Percentiles rank a stretch among this genome's conserved stretches.
Evolutionary conservation across 2,888 invertebrate genomes (phyloP).

Genomic region (Latheticus oryzae): DNA sequence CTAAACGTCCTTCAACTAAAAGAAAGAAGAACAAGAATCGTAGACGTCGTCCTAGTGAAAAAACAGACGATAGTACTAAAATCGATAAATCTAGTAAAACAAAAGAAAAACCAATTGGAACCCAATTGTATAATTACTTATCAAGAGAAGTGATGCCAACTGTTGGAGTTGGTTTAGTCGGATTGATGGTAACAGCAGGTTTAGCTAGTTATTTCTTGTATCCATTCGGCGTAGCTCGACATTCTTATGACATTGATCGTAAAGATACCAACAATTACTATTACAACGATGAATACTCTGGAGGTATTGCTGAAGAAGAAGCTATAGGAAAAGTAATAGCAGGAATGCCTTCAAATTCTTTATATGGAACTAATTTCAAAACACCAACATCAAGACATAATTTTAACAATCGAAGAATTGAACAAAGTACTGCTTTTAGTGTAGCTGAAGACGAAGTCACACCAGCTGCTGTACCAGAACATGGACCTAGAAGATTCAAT

Average conservation of each 20-base stretch:
- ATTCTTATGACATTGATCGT: constrained; percentile 75
- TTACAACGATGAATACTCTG: constrained; percentile 77
- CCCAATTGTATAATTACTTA: constrained; percentile 81
- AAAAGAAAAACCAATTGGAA: constrained; percentile 73
- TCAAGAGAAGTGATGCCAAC: constrained; percentile 85
- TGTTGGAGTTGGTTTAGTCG: constrained; percentile 81
- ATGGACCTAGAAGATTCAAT: constrained; percentile 70
- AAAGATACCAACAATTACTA: constrained; percentile 70
- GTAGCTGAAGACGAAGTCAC: constrained; percentile 66
- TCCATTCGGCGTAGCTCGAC: constrained; percentile 76
- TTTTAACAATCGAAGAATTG: constrained; percentile 48
- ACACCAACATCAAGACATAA: constrained; percentile 49
- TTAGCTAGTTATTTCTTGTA: constrained; percentile 82
- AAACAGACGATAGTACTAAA: constrained; percentile 61
- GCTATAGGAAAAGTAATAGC: constrained; percentile 80
- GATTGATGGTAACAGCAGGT: constrained; percentile 79
- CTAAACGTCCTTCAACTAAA: constrained; percentile 59
- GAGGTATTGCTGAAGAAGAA: constrained; percentile 81
- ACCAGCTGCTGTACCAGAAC: constrained; percentile 74
- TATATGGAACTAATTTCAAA: constrained; percentile 48
- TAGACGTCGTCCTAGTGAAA: constrained; percentile 70
- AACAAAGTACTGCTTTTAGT: constrained; percentile 49
- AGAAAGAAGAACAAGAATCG: constrained; percentile 73
- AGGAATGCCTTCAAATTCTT: constrained; percentile 64
- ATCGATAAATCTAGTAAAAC: constrained; percentile 50